Conservation (phyloP, 2,888 invertebrate genomes). For the Zaprionus bogoriensis region DNA sequence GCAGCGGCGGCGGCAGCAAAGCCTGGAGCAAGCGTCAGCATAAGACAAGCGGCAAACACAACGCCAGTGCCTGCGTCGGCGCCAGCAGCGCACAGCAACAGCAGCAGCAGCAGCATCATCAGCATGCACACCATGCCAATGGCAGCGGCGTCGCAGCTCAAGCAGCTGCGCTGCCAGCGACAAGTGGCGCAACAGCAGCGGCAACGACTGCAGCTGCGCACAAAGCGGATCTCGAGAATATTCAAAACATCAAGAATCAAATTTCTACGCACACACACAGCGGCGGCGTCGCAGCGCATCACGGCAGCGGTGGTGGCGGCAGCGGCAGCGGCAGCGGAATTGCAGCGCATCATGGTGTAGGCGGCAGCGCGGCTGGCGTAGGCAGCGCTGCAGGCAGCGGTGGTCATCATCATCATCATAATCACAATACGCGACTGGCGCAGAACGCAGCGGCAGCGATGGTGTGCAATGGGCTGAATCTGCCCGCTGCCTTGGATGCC, state of each 20-base stretch:
- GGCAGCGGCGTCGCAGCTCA: slow-evolving; percentile 25
- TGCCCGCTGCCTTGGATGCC: slow-evolving; percentile 50
- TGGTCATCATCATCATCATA: slow-evolving; percentile 57
- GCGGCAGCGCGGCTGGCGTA: slow-evolving; percentile 14
- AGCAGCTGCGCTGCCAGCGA: slow-evolving; percentile 20
- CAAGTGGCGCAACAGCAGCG: slow-evolving; percentile 31
- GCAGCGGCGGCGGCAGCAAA: slow-evolving; percentile 49
- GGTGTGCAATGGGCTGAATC: slow-evolving; percentile 48
- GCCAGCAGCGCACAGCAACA: slow-evolving; percentile 35
- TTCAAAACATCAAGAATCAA: slow-evolving; percentile 82
- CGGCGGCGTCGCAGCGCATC: slow-evolving; percentile 22
- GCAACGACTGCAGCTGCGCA: slow-evolving; percentile 48
- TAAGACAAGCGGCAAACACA: slow-evolving; percentile 76
- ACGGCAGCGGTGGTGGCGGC: slow-evolving; percentile 14
- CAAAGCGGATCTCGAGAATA: slow-evolving; percentile 82
- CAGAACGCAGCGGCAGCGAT: slow-evolving; percentile 44
- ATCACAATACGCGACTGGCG: slow-evolving; percentile 47
- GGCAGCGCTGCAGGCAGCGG: slow-evolving; percentile 27
- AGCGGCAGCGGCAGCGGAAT: slow-evolving; percentile 24
- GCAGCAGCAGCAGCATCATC: slow-evolving; percentile 33
- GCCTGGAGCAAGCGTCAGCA: slow-evolving; percentile 81
- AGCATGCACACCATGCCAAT: slow-evolving; percentile 17
- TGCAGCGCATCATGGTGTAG: slow-evolving; percentile 27
- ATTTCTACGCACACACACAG: slow-evolving; percentile 57
- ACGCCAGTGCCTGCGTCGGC: slow-evolving; percentile 57